Evolutionary conservation across 2,888 invertebrate species (phyloP).

Genomic region (Trichogramma evanescens): DNA sequence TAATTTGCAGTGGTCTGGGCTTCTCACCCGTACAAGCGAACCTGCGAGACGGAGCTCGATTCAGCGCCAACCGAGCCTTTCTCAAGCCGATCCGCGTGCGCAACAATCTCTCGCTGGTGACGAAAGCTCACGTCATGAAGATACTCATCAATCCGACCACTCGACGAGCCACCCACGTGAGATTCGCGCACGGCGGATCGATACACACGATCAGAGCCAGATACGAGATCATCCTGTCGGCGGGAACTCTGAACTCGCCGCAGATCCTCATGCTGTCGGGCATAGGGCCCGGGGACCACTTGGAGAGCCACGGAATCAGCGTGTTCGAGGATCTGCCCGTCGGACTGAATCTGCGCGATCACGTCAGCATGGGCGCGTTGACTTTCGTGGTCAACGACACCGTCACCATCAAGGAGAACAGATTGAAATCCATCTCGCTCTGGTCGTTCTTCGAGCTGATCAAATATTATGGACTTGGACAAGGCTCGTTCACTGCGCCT

Average conservation of each 20-base stretch:
- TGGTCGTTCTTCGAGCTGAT: conserved; percentile 59
- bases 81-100: conserved; percentile 60
- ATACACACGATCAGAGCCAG: conserved; percentile 53
- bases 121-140: conserved; percentile 61
- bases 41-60: conserved; percentile 64
- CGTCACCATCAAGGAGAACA: conserved; percentile 59
- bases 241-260: conserved; percentile 77
- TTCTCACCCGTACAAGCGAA: conserved; percentile 68
- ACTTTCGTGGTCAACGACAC: conserved; percentile 67
- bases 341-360: conserved; percentile 77
- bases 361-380: conserved; percentile 65
- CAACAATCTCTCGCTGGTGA: conserved; percentile 63
- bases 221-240: conserved; percentile 72
- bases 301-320: conserved; percentile 55
- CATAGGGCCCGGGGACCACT: conserved; percentile 62
- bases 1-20: conserved; percentile 49
- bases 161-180: conserved; percentile 61
- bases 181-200: conserved; percentile 52
- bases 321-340: conserved; percentile 65
- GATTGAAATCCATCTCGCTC: conserved; percentile 48
- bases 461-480: conserved; percentile 43
- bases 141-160: conserved; percentile 59
- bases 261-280: conserved; percentile 83
- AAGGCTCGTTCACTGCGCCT: conserved; percentile 68
- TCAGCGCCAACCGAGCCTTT: conserved; percentile 75